Percentiles rank a stretch among this genome's conserved stretches.
phyloP scores from a whole-genome alignment of 2,113 vertebrate genomes.

The Barbus barbus region DNA sequence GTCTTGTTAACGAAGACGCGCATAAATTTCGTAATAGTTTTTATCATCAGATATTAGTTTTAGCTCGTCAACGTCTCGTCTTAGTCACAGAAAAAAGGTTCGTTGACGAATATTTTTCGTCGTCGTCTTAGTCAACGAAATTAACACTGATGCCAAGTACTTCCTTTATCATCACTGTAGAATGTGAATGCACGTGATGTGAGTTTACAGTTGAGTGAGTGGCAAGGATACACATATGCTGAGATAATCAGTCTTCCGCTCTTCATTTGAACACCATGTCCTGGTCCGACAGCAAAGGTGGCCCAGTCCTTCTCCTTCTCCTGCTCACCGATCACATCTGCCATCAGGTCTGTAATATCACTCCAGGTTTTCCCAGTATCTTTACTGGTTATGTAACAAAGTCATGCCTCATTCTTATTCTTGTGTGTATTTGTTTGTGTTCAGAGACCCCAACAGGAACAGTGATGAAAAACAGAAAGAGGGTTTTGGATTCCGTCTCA shows the following conservation, averaged over 20 bases:
- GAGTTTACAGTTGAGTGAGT: background rate
- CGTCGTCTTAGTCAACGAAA: too few species aligned
- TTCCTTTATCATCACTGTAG: constrained; percentile 75
- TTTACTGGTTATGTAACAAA: constrained; percentile 74
- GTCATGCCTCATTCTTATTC: constrained; percentile 73
- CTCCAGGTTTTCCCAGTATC: constrained; percentile 80
- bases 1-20: too few species aligned
- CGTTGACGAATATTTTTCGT: too few species aligned
- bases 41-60: too few species aligned
- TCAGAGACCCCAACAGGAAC: constrained; percentile 68
- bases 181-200: constrained; percentile 65
- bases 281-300: constrained; percentile 80
- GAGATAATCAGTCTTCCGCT: constrained; percentile 76
- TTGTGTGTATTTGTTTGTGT: constrained; percentile 73
- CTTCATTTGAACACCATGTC: constrained; percentile 74
- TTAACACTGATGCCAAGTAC: too few species aligned
- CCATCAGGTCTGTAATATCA: constrained; percentile 69
- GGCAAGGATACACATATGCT: constrained; percentile 67
- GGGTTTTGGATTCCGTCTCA: constrained; percentile 15
- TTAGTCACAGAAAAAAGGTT: too few species aligned
- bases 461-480: constrained; percentile 82
- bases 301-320: constrained; percentile 70
- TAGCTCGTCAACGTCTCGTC: too few species aligned
- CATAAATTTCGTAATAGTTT: too few species aligned
- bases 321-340: constrained; percentile 72